Evolutionary conservation across 1,140 invertebrate genomes (phyloP).

Genomic region (Drosophila triauraria): DNA sequence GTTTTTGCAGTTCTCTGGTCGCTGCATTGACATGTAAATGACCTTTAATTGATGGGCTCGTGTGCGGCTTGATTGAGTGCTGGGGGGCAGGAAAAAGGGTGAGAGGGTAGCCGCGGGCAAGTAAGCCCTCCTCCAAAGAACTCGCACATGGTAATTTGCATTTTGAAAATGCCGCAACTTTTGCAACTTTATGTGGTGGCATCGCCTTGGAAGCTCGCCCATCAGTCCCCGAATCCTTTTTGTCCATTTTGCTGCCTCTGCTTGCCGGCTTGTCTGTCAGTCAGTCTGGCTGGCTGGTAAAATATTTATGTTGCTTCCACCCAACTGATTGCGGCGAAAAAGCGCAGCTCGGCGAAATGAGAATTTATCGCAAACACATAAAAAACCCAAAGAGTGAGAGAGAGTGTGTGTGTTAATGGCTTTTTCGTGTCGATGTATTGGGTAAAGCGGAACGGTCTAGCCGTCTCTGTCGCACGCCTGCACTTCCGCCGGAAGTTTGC

Average conservation of each 20-base stretch:
- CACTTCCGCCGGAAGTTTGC: constrained; percentile 79
- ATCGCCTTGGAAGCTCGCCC: constrained; percentile 29
- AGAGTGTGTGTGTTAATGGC: constrained; percentile 65
- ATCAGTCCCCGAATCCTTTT: constrained; percentile 5
- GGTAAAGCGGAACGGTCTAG: constrained; percentile 11
- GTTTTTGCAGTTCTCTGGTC: constrained; percentile 25
- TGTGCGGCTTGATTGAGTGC: constrained; percentile 69
- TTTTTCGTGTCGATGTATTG: constrained; percentile 60
- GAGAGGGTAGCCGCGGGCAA: neutral
- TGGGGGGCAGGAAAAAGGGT: neutral
- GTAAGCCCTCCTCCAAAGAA: constrained; percentile 23
- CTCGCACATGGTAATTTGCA: constrained; percentile 59
- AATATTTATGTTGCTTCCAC: constrained; percentile 73
- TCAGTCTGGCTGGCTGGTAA: constrained; percentile 53
- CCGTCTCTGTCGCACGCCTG: constrained; percentile 48
- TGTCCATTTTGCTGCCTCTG: constrained; percentile 6
- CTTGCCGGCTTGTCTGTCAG: constrained; percentile 1
- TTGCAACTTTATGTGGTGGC: constrained; percentile 48
- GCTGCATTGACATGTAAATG: constrained; percentile 81
- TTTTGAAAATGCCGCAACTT: constrained; percentile 61
- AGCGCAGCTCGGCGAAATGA: constrained; percentile 75
- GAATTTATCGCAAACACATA: constrained; percentile 78
- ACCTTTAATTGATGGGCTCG: constrained; percentile 80
- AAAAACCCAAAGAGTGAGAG: constrained; percentile 33
- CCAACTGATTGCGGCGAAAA: constrained; percentile 72